phyloP scores from a whole-genome alignment of 2,797 vertebrate species.

The Myotis vivesi region DNA sequence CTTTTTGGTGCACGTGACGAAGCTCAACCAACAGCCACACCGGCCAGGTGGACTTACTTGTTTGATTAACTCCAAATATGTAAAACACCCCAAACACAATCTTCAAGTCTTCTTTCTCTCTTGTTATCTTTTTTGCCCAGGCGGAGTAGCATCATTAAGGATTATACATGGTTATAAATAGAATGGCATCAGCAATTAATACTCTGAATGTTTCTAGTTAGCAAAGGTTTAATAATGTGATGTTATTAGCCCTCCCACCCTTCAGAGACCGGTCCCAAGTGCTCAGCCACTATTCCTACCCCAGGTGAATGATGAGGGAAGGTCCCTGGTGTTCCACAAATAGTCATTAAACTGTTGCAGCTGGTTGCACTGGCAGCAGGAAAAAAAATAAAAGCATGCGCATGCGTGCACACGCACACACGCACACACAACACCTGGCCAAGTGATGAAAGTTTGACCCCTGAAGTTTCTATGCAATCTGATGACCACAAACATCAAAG shows the following conservation, averaged over 20 bases:
- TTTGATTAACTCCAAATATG: constrained; percentile 8
- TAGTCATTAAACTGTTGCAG: constrained; percentile 26
- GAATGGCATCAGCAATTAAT: background rate
- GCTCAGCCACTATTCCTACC: background rate
- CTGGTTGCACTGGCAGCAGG: background rate
- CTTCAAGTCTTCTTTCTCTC: background rate
- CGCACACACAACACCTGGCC: background rate
- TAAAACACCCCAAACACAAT: constrained; percentile 6
- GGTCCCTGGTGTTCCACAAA: background rate
- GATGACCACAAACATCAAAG: constrained; percentile 30
- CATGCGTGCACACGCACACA: background rate
- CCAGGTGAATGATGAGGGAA: background rate
- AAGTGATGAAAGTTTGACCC: constrained; percentile 9
- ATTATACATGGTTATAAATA: background rate
- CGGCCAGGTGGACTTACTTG: background rate
- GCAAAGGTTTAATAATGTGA: constrained; percentile 7
- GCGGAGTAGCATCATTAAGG: background rate
- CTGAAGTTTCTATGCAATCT: constrained; percentile 48
- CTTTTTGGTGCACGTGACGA: no score
- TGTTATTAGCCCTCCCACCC: background rate
- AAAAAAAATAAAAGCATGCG: background rate
- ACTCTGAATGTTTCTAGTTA: constrained; percentile 37
- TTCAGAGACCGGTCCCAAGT: background rate
- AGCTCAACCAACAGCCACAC: no score
- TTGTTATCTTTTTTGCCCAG: background rate